Base-by-base conservation (phyloP, 2,797 vertebrate genomes). In the Acrocephalus scirpaceus region DNA sequence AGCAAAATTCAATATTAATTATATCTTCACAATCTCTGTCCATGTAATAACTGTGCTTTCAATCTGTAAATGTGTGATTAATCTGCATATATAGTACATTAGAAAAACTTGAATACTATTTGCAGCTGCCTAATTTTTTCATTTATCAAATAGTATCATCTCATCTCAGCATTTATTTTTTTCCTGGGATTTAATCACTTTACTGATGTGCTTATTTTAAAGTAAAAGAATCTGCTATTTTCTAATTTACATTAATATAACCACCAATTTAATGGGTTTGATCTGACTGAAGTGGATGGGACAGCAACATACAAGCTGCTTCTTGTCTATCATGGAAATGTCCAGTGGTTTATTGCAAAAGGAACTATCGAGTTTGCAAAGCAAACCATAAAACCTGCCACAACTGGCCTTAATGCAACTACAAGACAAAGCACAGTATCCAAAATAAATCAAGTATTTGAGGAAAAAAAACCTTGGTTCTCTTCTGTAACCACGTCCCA, bases 121-220 rank as follows among this genome's bases (percentile, higher is more conserved):
- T 95, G 29, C 44, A 93, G 57, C 26, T 42, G 50, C 27, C 25
- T 93, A 54, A 88, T 96, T 93, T 95, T 80, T 56, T 79, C 70
- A 70, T 56, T 93, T 57, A 86, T 69, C 45, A 62, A 42, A 83
- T 34, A 34, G 34, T 62, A 81, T 64, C 12, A 48, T 83, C 21
- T 66, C 44, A 50, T 66, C 23, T 81, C 62, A 69, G 5, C 20
- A 29, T 62, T 64, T 70, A 20, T 67, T 57, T 61, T 69, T 73
- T 34, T 34, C 40, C 12, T 58, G 36, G 3, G 27, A 86, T 84
- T 91, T 91, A 91, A 86, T 89, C 1, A 76, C 70, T 84, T 76
- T 50, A 84, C 34, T 84, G 53, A 65, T 11, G 26, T 16, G 30
- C 32, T 76, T 80, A 88, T 71, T 95, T 88, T 93, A 14, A 92